Evolutionary conservation across 1,140 invertebrate genomes (phyloP), one percentile per base, ranked within the genome.

Genomic region (Aethina tumida): DNA sequence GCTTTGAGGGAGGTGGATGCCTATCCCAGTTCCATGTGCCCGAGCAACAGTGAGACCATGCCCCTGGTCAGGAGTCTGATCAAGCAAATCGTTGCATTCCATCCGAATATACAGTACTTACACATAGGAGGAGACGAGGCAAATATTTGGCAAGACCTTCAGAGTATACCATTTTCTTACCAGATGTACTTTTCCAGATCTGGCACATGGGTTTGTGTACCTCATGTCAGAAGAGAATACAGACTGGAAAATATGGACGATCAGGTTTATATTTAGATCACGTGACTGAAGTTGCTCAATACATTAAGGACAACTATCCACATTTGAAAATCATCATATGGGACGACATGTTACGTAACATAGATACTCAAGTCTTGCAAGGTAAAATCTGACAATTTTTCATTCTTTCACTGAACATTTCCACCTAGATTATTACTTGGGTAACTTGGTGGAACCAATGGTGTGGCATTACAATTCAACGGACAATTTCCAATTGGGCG

Each of bases 301-400:
- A 73, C 41, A 68, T 86, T n/a, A 73, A 74, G 39, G 65, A 69
- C 12, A 69, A 71, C 5, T 79, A 74, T 62, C 73, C 78, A 0
- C 64, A 68, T 10, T 63, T 87, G 12, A 78, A 70, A 27, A 74
- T 84, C 12, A 75, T 97, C 4, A 80, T 96, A 51, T 96, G 93
- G 93, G 90, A 96, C 55, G 93, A 97, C 58, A 94, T 96, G 86
- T 55, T 95, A 20, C 67, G 87, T 17, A 69, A 75, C 13, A 78
- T 89, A 22, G 55, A 55, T 32, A 20, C 35, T 15, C 39, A 41
- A 32, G 32, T 50, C 14, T 39, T 57, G 32, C 48, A 53, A 48
- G 50, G 54, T 56, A 45, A 17, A 16, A 8, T 2, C 28, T 8
- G 4, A 15, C 24, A 12, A 5, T 25, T 36, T n/a, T n/a, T n/a